Base-by-base conservation (phyloP, 1,140 invertebrate species). In the Vollenhovia emeryi region DNA sequence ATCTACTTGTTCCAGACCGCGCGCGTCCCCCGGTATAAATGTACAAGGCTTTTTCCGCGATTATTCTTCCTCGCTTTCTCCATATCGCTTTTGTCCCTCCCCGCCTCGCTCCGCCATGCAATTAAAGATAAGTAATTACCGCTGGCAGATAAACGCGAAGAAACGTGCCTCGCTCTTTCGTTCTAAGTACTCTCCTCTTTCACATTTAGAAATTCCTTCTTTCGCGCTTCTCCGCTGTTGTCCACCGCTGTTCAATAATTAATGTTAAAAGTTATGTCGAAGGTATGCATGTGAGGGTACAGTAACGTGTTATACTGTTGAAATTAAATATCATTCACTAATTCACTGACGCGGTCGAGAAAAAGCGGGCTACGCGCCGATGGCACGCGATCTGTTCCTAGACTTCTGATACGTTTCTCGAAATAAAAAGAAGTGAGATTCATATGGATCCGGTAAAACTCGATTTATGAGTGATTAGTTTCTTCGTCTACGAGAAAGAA, bases 1-100 rank as follows among this genome's bases (percentile, higher is more conserved):
- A 90, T 91, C 90, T 91, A 91, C 90, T 91, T 90, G 89, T 83
- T 85, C 75, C 85, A 90, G 88, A 91, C 91, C 90, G 86, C 85
- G 57, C 73, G 30, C 84, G 62, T 78, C 84, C 62, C 48, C 6
- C 6, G n/a, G 43, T 82, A n/a, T n/a, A 74, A 90, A 82, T 40
- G 57, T 55, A 11, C 7, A n/a, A n/a, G 4, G 48, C 55, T 86
- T 90, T 88, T 88, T 79, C 71, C 43, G 13, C 66, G 50, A 15
- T 68, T 15, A 18, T 9, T 69, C 68, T 76, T 48, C 24, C 76
- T 68, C 87, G 76, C 85, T 89, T 87, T 87, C 82, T 73, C 75
- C 30, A 27, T 45, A 69, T 68, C 76, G 60, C 57, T 68, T 66
- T 24, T 52, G 24, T 33, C 64, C 48, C 11, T 11, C 7, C 27